Base-by-base conservation (phyloP, 2,888 invertebrate genomes). In the Steinernema carpocapsae region DNA sequence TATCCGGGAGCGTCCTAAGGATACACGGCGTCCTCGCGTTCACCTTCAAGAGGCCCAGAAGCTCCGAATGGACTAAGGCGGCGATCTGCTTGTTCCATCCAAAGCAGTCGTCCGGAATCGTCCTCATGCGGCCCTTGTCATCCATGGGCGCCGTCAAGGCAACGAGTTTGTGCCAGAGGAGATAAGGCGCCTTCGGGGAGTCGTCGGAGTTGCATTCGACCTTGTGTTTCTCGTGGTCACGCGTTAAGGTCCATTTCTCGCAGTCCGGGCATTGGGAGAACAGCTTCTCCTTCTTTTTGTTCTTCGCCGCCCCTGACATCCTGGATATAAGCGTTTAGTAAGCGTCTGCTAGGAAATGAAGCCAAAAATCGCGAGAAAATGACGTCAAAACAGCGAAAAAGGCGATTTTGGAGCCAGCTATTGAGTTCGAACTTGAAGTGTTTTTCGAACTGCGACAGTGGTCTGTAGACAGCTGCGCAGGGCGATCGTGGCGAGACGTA, bases 31-130 rank as follows among this genome's bases (percentile, higher is more conserved):
- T 32, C 32, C 64, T 29, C 32, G 32, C 10, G 17, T 1, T 64
- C 2, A 32, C 32, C 29, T 26, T 32, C 14, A 64, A 7, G 17
- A 26, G 64, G 7, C 17, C 26, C 17, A 64, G 64, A 17, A 64
- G 26, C 29, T 64, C 64, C 14, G 64, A n/a, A 32, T 32, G 29
- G 17, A 64, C 64, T 17, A 64, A n/a, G 29, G 64, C 64, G 37
- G 17, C 17, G 17, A 32, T 64, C 64, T 64, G 64, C 64, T 29
- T 32, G 32, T 64, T 64, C 64, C 64, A 64, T 6, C 64, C 64
- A 26, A 32, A 64, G 64, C 29, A 64, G 37, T 32, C 37, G 17
- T 64, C 17, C 32, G 32, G 32, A 6, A 64, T 14, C 32, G 14
- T 17, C 17, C 19, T 19, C 3, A n/a, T 2, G 48, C 48, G 48